Evolutionary conservation across 2,797 vertebrate species (phyloP), one percentile per base, ranked within the genome.

Genomic region (Hylomyscus alleni): DNA sequence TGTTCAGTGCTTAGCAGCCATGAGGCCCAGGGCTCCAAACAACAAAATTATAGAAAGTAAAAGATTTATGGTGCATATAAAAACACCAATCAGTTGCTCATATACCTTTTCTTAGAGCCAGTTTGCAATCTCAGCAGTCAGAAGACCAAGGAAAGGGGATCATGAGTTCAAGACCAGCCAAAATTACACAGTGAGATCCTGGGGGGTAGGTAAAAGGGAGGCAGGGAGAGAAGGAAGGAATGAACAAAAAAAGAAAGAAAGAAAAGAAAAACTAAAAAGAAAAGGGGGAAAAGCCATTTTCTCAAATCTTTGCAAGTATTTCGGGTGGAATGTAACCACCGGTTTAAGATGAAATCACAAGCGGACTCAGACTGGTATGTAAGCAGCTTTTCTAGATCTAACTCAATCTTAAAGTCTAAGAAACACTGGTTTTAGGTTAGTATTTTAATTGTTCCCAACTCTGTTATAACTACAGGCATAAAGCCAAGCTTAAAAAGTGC

Each of bases 391-490:
- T 50, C n/a, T 81, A 62, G 37, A 83, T 56, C 50, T 84, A 90
- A 52, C 11, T 78, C 67, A 34, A 80, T 47, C 52, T 31, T 72
- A 8, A 17, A 60, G 40, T 60, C 76, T 85, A 84, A 93, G 72
- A 93, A 85, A 72, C 2, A 76, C 4, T 86, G 92, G 81, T 83
- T 91, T 86, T 40, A 76, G 56, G 31, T 72, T 37, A 92, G 80
- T 77, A 54, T 54, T 78, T 58, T n/a, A n/a, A 84, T 14, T 3
- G 22, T 73, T 89, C 40, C 58, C 12, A n/a, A 86, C 73, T 44
- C n/a, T 87, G 69, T 17, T 54, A 81, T 31, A 80, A 91, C 78
- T 20, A 40, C 40, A 26, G 80, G 37, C 22, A 50, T n/a, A 87
- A 91, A 96, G 54, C 3, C 2, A 20, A 14, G 17, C 60, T 24